These are phyloP conservation scores for Pomacea maculata DNA, from an alignment of 1,140 invertebrate species.

Conservation along the genomic window DNA sequence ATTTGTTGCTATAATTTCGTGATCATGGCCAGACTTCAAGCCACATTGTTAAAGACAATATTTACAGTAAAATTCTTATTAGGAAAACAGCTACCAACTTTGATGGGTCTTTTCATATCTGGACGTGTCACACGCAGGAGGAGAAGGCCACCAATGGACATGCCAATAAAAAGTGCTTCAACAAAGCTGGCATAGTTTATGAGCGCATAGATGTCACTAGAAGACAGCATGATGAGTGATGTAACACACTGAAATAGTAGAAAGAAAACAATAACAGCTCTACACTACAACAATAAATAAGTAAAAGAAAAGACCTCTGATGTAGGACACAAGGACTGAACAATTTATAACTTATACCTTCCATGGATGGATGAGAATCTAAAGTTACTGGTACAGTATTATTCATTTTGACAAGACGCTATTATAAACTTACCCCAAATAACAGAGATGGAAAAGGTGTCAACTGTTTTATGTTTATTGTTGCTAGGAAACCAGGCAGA, in stretches of 20 bases:
- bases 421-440: slow-evolving; percentile 76
- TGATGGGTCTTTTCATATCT: slow-evolving; percentile 84
- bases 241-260: slow-evolving; percentile 68
- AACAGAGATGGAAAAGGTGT: slow-evolving; percentile 93
- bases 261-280: neutral
- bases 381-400: no score
- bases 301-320: neutral
- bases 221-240: slow-evolving; percentile 85
- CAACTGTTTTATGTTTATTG: slow-evolving; percentile 88
- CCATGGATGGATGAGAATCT: no score
- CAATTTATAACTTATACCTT: no score
- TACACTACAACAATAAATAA: neutral
- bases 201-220: slow-evolving; percentile 86
- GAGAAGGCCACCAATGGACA: slow-evolving; percentile 86
- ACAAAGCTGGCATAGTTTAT: slow-evolving; percentile 95
- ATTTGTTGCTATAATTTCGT: no score
- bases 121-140: slow-evolving; percentile 85
- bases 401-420: neutral
- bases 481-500: slow-evolving; percentile 93
- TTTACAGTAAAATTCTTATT: neutral
- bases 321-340: neutral
- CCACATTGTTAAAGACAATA: no score
- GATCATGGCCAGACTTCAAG: no score
- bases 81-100: slow-evolving; percentile 70
- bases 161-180: slow-evolving; percentile 90